A percentile compares a stretch with the other conserved stretches of the same genome.
These are phyloP conservation scores for Drosophila pseudotakahashii DNA, from an alignment of 2,888 invertebrate species.

Conservation along the genomic window DNA sequence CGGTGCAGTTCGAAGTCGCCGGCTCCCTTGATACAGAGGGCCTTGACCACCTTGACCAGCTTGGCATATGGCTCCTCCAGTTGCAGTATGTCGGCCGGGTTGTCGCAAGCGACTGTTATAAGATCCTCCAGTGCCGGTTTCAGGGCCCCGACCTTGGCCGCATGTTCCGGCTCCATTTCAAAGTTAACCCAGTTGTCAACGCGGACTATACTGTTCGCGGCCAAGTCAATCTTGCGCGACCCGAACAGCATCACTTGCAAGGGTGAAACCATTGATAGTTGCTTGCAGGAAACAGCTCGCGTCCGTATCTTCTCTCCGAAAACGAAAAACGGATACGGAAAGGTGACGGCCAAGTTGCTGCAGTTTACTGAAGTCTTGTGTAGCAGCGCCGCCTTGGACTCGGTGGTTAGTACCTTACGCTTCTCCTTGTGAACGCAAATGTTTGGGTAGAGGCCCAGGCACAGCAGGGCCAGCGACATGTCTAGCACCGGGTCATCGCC, in stretches of 20 bases:
- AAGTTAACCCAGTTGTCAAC: slow-evolving; percentile 98
- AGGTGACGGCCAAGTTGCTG: slow-evolving; percentile 91
- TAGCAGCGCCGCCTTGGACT: slow-evolving; percentile 96
- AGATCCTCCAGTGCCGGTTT: slow-evolving; percentile 95
- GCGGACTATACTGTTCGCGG: slow-evolving; percentile 89
- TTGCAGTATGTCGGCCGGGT: slow-evolving; percentile 91
- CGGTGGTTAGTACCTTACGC: slow-evolving; percentile 96
- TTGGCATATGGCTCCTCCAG: slow-evolving; percentile 80
- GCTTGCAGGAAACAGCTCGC: slow-evolving; percentile 97
- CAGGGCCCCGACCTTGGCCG: slow-evolving; percentile 93
- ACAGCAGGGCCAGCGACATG: slow-evolving; percentile 92
- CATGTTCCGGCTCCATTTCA: slow-evolving; percentile 91
- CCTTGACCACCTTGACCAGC: slow-evolving; percentile 89
- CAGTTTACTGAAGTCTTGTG: slow-evolving; percentile 99
- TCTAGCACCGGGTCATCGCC: slow-evolving; percentile 93
- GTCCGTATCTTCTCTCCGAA: slow-evolving; percentile 99
- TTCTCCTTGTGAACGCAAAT: slow-evolving; percentile 98
- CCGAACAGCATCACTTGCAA: slow-evolving; percentile 96
- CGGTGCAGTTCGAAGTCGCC: slow-evolving; percentile 89
- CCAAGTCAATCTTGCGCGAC: slow-evolving; percentile 88
- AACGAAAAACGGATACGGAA: slow-evolving; percentile 97
- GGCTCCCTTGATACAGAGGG: slow-evolving; percentile 91
- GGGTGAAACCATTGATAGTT: slow-evolving; percentile 97
- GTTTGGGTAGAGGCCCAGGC: slow-evolving; percentile 97
- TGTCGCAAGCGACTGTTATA: slow-evolving; percentile 90